Percentiles rank a stretch among this genome's conserved stretches.
Conservation (phyloP, 2,888 invertebrate species). For the Drosophila atripex region DNA sequence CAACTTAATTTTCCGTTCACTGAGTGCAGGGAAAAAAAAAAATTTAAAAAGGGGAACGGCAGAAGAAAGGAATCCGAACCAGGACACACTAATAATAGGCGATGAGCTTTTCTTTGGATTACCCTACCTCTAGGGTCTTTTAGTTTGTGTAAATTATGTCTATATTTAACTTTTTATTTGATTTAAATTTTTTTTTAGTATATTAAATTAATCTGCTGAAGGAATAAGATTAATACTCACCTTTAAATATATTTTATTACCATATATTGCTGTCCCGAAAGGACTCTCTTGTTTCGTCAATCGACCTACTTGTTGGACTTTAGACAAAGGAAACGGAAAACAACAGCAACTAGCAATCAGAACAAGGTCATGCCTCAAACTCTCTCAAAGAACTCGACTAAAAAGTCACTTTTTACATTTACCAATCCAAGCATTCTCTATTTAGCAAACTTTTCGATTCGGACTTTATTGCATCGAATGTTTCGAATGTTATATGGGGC, state of each 20-base stretch:
- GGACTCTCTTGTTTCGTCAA: constrained; percentile 41
- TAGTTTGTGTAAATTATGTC: neutral
- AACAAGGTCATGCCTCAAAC: constrained; percentile 23
- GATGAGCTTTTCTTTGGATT: constrained; percentile 34
- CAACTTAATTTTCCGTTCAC: constrained; percentile 68
- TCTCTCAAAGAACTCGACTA: constrained; percentile 12
- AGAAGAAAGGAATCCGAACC: constrained; percentile 38
- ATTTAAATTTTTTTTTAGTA: neutral
- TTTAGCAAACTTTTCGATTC: constrained; percentile 24
- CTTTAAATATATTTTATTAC: neutral
- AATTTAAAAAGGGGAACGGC: constrained; percentile 18
- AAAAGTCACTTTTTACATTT: constrained; percentile 21
- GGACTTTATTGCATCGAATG: constrained; percentile 26
- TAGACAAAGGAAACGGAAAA: constrained; percentile 3
- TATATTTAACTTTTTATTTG: neutral
- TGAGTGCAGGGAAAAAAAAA: constrained; percentile 17
- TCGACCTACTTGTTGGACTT: constrained; percentile 61
- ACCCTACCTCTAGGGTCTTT: neutral
- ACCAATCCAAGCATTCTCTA: constrained; percentile 15
- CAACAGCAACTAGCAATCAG: constrained; percentile 8
- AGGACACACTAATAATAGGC: constrained; percentile 65
- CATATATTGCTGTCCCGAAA: no score
- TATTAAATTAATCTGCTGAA: neutral
- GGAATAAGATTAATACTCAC: no score
- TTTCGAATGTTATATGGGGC: constrained; percentile 30